Evolutionary conservation across 2,113 vertebrate genomes (phyloP), one percentile per base, ranked within the genome.

Genomic region (Erythrocercus mccallii): DNA sequence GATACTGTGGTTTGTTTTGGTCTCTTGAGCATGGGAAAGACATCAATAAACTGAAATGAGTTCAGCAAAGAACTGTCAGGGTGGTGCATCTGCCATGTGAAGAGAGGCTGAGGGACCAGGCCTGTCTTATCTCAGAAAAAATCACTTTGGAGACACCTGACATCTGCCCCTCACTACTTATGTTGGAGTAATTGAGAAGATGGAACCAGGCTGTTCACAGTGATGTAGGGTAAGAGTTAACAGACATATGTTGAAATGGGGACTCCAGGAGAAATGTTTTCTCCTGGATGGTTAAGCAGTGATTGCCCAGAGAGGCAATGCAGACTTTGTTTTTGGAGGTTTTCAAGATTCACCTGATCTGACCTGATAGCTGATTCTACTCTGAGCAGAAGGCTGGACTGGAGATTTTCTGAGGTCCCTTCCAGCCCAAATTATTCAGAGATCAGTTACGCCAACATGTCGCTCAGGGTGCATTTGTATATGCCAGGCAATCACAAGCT

Each of bases 151-250:
- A 82, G 42, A 22, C 38, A 74, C 42, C 23, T 54, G 48, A 28
- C 28, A 47, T 72, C 13, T 37, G 27, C n/a, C 44, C 22, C 15
- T 54, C 33, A 5, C 19, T 54, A 38, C 28, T 58, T 37, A 12
- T 0, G 0, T 38, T 3, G 1, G 22, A 38, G 5, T 40, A 40
- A 47, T 9, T 1, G 5, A 25, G 53, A 35, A 65, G 35, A 12
- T 15, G 23, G 54, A 92, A 38, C 33, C 30, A 35, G 66, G n/a
- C 42, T 68, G n/a, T 82, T 76, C 12, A 40, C 12, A 40, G 27
- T 5, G 3, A 37, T 64, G 25, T 20, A 31, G 56, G n/a, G 11
- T 71, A 53, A 38, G 79, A 58, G 23, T 80, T 83, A 72, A 50
- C 15, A 68, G 62, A 30, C 9, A 1, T 12, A 31, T 60, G 15